Evolutionary conservation across 2,888 invertebrate species (phyloP), one percentile per base, ranked within the genome.

Genomic region (Phortica magna): DNA sequence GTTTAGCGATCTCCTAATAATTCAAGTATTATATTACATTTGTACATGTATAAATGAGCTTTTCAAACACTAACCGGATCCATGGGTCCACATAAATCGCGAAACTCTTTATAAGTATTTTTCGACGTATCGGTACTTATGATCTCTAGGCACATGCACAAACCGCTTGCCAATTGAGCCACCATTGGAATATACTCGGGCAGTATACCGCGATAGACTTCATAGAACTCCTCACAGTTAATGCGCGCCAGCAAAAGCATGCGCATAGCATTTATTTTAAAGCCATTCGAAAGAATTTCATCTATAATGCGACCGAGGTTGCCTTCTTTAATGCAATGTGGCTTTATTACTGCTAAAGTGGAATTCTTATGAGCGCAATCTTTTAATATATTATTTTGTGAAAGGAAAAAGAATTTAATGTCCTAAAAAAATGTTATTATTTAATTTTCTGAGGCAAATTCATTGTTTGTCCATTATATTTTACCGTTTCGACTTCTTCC

Each of bases 191-290:
- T 93, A 89, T 95, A 96, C 85, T 97, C 96, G 0, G 95, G 94
- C 55, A 97, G 93, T 73, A 97, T 96, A 1, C 97, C 98, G 90
- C 97, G 97, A 91, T 98, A 98, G 4, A 98, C 96, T 92, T 98
- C 98, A 88, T 96, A 95, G 92, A 98, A 98, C 90, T 98, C 98
- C 84, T 97, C 96, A 6, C 97, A 97, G 90, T 97, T 96, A 0
- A 95, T 94, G 79, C 95, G 95, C 84, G 96, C 96, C 84, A 98
- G 93, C 78, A 95, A 93, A 83, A 96, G 94, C 94, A 96, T 95
- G 91, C 96, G 95, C 79, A 98, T 92, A 0, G 96, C 97, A 0
- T 95, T 95, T 64, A 98, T 94, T 67, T 94, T 93, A 88, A 96
- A 98, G 1, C 95, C 95, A 75, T 94, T 94, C n/a, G 95, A 94